These are phyloP conservation scores for Lordiphosa collinella DNA, from an alignment of 1,140 invertebrate species.

Conservation along the genomic window DNA sequence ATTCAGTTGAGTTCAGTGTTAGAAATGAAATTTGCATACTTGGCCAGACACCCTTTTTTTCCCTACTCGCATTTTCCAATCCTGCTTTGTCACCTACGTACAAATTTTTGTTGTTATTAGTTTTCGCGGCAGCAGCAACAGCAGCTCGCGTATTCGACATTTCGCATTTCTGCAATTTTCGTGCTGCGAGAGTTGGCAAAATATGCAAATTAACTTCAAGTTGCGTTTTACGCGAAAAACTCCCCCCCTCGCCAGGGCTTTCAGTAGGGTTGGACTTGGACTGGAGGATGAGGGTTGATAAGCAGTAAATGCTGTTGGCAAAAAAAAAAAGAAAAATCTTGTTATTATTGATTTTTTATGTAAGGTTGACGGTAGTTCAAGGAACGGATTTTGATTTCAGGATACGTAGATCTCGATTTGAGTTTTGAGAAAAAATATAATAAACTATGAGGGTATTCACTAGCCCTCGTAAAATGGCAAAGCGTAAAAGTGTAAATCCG, in stretches of 20 bases:
- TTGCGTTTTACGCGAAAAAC: slow-evolving; percentile 47
- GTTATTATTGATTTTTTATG: too few species aligned
- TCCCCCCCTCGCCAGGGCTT: not conserved
- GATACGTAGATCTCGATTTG: too few species aligned
- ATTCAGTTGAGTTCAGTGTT: slow-evolving; percentile 21
- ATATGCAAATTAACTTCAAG: slow-evolving; percentile 75
- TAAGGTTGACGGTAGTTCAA: too few species aligned
- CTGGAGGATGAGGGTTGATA: slow-evolving; percentile 55
- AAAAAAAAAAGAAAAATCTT: slow-evolving; percentile 3
- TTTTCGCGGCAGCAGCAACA: slow-evolving; percentile 33
- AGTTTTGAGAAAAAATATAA: too few species aligned
- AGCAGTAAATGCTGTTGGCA: slow-evolving; percentile 32
- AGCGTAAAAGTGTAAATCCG: too few species aligned
- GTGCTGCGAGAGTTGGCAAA: slow-evolving; percentile 42
- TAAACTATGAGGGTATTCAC: too few species aligned
- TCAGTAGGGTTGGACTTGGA: slow-evolving; percentile 35
- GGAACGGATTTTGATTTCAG: too few species aligned
- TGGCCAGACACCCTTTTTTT: slow-evolving; percentile 23
- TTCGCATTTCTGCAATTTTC: slow-evolving; percentile 53
- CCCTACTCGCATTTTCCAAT: slow-evolving; percentile 7
- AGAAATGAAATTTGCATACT: slow-evolving; percentile 62
- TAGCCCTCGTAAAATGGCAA: too few species aligned
- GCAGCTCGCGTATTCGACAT: slow-evolving; percentile 47
- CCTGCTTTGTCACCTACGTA: slow-evolving; percentile 42
- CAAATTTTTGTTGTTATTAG: slow-evolving; percentile 61